Conservation (phyloP, 2,113 vertebrate genomes). For the Hypomesus transpacificus region DNA sequence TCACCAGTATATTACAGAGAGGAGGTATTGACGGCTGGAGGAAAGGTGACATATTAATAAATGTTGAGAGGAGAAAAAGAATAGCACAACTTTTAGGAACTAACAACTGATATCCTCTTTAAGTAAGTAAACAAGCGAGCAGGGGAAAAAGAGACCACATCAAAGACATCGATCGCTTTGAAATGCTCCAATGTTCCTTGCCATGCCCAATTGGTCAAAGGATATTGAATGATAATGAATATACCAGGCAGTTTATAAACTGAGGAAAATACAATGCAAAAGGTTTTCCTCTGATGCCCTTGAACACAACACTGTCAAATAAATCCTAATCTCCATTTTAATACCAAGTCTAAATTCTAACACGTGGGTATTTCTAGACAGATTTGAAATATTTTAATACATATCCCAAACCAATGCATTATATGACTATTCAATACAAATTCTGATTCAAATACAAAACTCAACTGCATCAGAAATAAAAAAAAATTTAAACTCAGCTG, state of each 20-base stretch:
- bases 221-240: not conserved
- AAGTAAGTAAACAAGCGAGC: not conserved
- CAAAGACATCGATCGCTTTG: slow-evolving; percentile 26
- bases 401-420: not conserved
- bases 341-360: slow-evolving; percentile 3
- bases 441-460: not conserved
- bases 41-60: slow-evolving; percentile 21
- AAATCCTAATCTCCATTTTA: not conserved
- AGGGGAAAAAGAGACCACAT: not conserved
- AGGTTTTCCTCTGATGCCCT: slow-evolving; percentile 2
- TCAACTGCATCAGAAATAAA: not conserved
- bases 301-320: not conserved
- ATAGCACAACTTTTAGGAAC: not conserved
- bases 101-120: slow-evolving; percentile 11
- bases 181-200: slow-evolving; percentile 2
- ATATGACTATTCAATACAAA: not conserved
- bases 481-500: no score
- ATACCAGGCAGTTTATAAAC: not conserved
- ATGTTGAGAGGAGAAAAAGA: slow-evolving; percentile 14
- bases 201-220: slow-evolving; percentile 1
- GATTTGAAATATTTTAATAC: not conserved
- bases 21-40: slow-evolving; percentile 11
- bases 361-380: slow-evolving; percentile 28
- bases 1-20: not conserved
- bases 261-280: slow-evolving; percentile 12